A percentile compares a stretch with the other conserved stretches of the same genome.
phyloP scores from a whole-genome alignment of 2,113 vertebrate species.

The Sarotherodon lohbergeri region DNA sequence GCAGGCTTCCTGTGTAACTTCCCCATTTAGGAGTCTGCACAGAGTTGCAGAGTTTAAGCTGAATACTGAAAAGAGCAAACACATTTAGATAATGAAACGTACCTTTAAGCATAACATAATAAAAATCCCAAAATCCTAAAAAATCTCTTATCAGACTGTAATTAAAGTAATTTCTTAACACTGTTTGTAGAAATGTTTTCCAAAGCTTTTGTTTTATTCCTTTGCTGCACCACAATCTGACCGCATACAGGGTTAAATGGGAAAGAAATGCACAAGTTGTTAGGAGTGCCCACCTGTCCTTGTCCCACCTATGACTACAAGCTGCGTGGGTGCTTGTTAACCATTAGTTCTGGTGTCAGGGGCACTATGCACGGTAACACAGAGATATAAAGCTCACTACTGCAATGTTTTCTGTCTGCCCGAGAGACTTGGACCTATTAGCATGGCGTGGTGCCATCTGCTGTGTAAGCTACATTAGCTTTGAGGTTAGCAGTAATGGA shows the following conservation, averaged over 20 bases:
- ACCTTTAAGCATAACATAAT: too few species aligned
- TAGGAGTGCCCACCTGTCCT: slow-evolving; percentile 5
- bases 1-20: too few species aligned
- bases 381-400: slow-evolving; percentile 28
- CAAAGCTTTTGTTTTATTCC: not conserved
- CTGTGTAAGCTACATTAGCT: slow-evolving; percentile 50
- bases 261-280: not conserved
- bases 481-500: slow-evolving; percentile 44
- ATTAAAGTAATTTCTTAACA: not conserved
- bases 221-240: not conserved
- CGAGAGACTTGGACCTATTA: slow-evolving; percentile 39
- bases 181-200: not conserved
- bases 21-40: too few species aligned
- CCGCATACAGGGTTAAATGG: not conserved
- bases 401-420: slow-evolving; percentile 25
- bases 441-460: slow-evolving; percentile 46
- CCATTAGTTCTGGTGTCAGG: slow-evolving; percentile 25
- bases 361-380: slow-evolving; percentile 25
- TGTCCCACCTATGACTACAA: slow-evolving; percentile 20
- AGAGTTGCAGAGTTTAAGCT: too few species aligned
- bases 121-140: too few species aligned
- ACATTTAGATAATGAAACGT: too few species aligned
- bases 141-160: not conserved
- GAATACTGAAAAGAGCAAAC: too few species aligned
- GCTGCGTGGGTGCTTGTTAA: slow-evolving; percentile 34